Evolutionary conservation across 2,888 invertebrate genomes (phyloP).

Genomic region (Drosophila melanocephala): DNA sequence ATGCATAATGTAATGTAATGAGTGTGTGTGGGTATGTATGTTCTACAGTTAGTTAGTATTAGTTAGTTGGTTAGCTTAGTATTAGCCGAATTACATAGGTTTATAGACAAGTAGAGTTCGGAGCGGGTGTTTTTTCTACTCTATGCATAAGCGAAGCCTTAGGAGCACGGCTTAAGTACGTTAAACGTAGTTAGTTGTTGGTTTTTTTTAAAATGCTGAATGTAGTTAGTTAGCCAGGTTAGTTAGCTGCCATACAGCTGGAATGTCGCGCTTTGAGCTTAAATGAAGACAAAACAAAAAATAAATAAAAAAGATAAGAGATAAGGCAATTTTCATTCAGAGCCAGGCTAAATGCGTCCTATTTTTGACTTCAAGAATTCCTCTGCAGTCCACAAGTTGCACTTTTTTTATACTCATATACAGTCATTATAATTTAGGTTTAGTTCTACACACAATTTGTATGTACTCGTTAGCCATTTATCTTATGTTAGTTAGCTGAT

Average conservation of each 20-base stretch:
- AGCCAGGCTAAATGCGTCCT: slow-evolving; percentile 4
- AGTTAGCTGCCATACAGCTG: slow-evolving; percentile 52
- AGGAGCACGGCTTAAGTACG: slow-evolving; percentile 74
- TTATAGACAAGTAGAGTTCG: slow-evolving; percentile 35
- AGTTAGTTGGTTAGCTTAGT: slow-evolving; percentile 55
- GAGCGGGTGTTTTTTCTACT: slow-evolving; percentile 54
- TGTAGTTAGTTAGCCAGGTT: slow-evolving; percentile 36
- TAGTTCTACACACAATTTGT: slow-evolving; percentile 35
- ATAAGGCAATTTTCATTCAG: slow-evolving; percentile 6
- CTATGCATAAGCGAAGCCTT: slow-evolving; percentile 60
- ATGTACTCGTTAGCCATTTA: slow-evolving; percentile 31
- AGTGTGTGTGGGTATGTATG: slow-evolving; percentile 43
- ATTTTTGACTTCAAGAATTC: slow-evolving; percentile 15
- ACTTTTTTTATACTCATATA: slow-evolving; percentile 45
- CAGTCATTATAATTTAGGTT: slow-evolving; percentile 68
- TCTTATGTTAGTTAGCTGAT: slow-evolving; percentile 47
- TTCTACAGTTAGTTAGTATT: slow-evolving; percentile 52
- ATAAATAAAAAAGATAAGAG: not conserved
- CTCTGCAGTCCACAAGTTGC: slow-evolving; percentile 22
- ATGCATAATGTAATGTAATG: not conserved
- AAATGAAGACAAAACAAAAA: slow-evolving; percentile 1
- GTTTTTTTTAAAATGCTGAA: slow-evolving; percentile 51
- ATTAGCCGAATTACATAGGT: slow-evolving; percentile 58
- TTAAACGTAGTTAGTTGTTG: slow-evolving; percentile 70
- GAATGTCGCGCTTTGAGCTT: slow-evolving; percentile 15